Percentiles rank a stretch among this genome's conserved stretches.
phyloP scores from a whole-genome alignment of 2,797 vertebrate genomes.

The Sebastes oblongus region DNA sequence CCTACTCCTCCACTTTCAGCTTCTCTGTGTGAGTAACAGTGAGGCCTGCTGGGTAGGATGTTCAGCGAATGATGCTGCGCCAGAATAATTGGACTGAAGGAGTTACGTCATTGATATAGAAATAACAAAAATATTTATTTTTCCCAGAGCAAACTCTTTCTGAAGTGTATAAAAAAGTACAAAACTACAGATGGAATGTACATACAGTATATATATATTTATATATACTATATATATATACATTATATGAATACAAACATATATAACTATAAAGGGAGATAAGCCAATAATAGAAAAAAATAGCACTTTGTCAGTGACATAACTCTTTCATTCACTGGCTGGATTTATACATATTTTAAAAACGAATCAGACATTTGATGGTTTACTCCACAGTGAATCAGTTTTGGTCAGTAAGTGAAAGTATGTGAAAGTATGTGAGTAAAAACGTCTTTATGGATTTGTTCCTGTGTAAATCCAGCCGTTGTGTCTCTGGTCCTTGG shows the following conservation, averaged over 20 bases:
- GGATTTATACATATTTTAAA: conserved; percentile 53
- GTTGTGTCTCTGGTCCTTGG: conserved; percentile 55
- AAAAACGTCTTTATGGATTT: conserved; percentile 27
- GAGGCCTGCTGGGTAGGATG: conserved; percentile 77
- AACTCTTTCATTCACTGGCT: conserved; percentile 73
- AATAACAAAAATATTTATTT: conserved; percentile 60
- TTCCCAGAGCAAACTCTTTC: conserved; percentile 53
- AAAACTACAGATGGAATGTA: conserved; percentile 32
- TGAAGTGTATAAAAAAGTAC: conserved; percentile 49
- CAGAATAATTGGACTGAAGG: conserved; percentile 59
- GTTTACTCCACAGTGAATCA: conserved; percentile 30
- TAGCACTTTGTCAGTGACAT: conserved; percentile 66
- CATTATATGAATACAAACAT: conserved; percentile 50
- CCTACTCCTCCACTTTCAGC: conserved; percentile 48
- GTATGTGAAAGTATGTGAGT: conserved; percentile 4
- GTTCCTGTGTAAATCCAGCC: conserved; percentile 58
- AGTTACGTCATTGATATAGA: conserved; percentile 72
- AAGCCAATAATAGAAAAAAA: conserved; percentile 58
- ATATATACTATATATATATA: conserved; percentile 33
- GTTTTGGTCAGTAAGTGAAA: conserved; percentile 51
- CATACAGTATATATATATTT: neutral
- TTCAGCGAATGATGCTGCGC: conserved; percentile 29
- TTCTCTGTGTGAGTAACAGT: conserved; percentile 74
- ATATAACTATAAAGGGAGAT: conserved; percentile 57
- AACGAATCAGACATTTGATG: conserved; percentile 32